phyloP scores from a whole-genome alignment of 2,113 vertebrate species.

The Bombycilla garrulus region DNA sequence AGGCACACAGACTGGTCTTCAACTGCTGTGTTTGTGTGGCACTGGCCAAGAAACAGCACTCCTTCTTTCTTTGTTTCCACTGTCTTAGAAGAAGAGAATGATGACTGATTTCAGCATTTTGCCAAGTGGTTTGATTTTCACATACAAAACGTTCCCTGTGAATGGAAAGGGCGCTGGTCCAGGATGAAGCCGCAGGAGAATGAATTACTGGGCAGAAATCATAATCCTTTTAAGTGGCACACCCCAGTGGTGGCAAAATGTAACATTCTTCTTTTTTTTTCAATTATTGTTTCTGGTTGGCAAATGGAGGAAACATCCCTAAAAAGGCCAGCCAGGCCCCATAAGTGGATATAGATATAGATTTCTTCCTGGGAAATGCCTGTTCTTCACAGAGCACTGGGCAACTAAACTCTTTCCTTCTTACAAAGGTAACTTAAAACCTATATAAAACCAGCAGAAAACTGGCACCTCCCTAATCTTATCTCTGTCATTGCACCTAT shows the following conservation, averaged over 20 bases:
- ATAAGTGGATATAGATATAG: background rate
- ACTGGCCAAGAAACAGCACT: background rate
- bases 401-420: background rate
- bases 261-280: background rate
- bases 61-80: background rate
- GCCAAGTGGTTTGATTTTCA: background rate
- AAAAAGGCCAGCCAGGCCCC: background rate
- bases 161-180: background rate
- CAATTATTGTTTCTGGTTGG: background rate
- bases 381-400: background rate
- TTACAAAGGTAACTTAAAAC: background rate
- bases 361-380: background rate
- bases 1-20: background rate
- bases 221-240: slow-evolving; percentile 43
- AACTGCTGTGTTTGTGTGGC: background rate
- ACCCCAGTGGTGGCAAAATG: slow-evolving; percentile 50
- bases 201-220: background rate
- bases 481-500: slow-evolving; percentile 24
- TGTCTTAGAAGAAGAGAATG: background rate
- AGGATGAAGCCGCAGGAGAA: background rate
- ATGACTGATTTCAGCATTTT: background rate
- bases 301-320: background rate
- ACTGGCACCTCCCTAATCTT: slow-evolving; percentile 22
- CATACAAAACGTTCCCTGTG: background rate
- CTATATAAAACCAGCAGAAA: background rate